These are phyloP conservation scores for Xestia rhomboidea DNA, from an alignment of 2,888 invertebrate genomes.

Conservation along the genomic window DNA sequence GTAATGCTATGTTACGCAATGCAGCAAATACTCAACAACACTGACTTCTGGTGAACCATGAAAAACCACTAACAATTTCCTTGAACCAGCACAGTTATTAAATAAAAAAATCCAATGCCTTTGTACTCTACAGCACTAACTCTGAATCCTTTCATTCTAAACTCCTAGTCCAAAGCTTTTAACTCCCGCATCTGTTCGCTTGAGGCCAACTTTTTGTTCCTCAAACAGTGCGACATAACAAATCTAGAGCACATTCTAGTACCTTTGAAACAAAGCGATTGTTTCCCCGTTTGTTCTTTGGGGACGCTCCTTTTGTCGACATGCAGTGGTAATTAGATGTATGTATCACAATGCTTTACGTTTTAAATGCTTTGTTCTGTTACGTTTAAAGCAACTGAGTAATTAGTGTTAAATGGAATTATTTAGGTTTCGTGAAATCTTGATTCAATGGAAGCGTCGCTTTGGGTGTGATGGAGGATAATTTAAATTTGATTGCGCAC, in stretches of 20 bases:
- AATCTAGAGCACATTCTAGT: slow-evolving; percentile 50
- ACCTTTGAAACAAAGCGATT: slow-evolving; percentile 65
- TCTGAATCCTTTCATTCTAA: slow-evolving; percentile 25
- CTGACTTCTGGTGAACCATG: too few relatives aligned
- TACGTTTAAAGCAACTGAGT: slow-evolving; percentile 16
- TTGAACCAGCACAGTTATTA: neutral
- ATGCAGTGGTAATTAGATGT: slow-evolving; percentile 63
- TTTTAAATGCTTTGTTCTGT: slow-evolving; percentile 50
- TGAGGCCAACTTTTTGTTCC: slow-evolving; percentile 58
- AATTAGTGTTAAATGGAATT: slow-evolving; percentile 43
- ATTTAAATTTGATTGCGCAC: slow-evolving; percentile 42
- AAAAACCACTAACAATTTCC: neutral
- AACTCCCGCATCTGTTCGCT: slow-evolving; percentile 52
- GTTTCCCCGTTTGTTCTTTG: slow-evolving; percentile 61
- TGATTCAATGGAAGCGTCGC: slow-evolving; percentile 3
- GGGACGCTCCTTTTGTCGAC: slow-evolving; percentile 55
- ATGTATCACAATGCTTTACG: slow-evolving; percentile 34
- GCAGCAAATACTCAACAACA: too few relatives aligned
- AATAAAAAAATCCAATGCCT: neutral
- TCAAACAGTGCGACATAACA: slow-evolving; percentile 56
- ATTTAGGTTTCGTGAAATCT: slow-evolving; percentile 19
- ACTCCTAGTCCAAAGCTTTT: slow-evolving; percentile 45
- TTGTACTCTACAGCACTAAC: slow-evolving; percentile 5
- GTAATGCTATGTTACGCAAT: too few relatives aligned
- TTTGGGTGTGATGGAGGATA: slow-evolving; percentile 22